Percentiles rank a stretch among this genome's conserved stretches.
These are phyloP conservation scores for Austrolebias charrua DNA, from an alignment of 2,797 vertebrate genomes.

Conservation along the genomic window DNA sequence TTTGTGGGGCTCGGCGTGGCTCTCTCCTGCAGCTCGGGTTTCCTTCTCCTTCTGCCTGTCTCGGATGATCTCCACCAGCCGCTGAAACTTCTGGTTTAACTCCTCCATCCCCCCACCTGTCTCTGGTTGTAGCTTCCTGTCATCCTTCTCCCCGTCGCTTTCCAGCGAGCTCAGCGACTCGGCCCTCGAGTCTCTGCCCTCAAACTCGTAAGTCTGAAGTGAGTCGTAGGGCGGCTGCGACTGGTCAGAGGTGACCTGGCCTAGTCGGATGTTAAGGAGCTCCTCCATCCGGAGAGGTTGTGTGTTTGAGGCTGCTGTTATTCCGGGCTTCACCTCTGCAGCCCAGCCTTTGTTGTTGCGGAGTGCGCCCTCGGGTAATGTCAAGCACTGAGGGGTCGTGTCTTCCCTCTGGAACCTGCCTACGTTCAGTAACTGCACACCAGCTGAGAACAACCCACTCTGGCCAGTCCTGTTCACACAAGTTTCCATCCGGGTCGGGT, in stretches of 20 bases:
- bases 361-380: conserved; percentile 61
- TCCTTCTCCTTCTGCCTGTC: conserved; percentile 54
- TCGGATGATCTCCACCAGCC: conserved; percentile 86
- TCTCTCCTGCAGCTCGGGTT: conserved; percentile 1
- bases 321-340: conserved; percentile 20
- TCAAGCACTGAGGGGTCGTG: conserved; percentile 64
- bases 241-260: conserved; percentile 86
- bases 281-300: conserved; percentile 82
- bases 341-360: conserved; percentile 55
- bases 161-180: conserved; percentile 86
- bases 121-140: conserved; percentile 15
- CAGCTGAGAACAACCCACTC: conserved; percentile 50
- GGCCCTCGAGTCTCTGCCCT: conserved; percentile 86
- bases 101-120: conserved; percentile 74
- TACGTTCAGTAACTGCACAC: conserved; percentile 64
- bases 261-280: conserved; percentile 84
- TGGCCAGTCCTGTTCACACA: conserved; percentile 51
- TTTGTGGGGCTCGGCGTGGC: conserved; percentile 35
- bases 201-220: conserved; percentile 90
- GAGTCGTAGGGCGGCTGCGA: conserved; percentile 90
- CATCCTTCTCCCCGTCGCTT: conserved; percentile 79
- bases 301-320: conserved; percentile 30
- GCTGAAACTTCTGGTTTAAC: conserved; percentile 86
- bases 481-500: conserved; percentile 48
- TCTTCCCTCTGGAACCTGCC: conserved; percentile 72